Conservation (phyloP, 2,113 vertebrate species). For the Thalassoma bifasciatum region DNA sequence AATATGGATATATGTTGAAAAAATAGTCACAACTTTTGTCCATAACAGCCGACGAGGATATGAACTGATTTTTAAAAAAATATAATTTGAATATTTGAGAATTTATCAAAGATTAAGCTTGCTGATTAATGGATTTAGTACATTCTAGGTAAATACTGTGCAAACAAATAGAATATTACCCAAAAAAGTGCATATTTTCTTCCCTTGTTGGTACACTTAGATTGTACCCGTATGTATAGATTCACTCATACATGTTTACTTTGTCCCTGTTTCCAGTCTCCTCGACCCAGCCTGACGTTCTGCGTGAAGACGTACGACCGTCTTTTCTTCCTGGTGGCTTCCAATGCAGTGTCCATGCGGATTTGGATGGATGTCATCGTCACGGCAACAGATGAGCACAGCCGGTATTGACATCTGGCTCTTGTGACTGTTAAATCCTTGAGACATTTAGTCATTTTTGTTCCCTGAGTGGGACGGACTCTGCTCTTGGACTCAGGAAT, state of each 20-base stretch:
- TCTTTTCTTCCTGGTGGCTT: constrained; percentile 91
- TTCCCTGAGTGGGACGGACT: not conserved
- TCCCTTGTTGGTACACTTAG: too few species aligned
- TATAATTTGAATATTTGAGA: too few species aligned
- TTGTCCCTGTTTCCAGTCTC: constrained; percentile 81
- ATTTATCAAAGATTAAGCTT: too few species aligned
- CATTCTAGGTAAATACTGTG: too few species aligned
- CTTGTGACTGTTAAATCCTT: not conserved
- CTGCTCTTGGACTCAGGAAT: constrained; percentile 21
- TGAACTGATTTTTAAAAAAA: too few species aligned
- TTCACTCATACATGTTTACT: not conserved
- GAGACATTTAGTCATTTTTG: not conserved
- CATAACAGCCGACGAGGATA: too few species aligned
- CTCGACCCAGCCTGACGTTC: constrained; percentile 89
- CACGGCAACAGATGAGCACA: constrained; percentile 89
- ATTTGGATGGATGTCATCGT: constrained; percentile 96
- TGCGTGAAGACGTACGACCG: constrained; percentile 94
- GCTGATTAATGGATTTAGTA: too few species aligned
- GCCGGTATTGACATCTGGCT: constrained; percentile 81
- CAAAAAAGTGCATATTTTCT: too few species aligned
- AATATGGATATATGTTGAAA: too few species aligned
- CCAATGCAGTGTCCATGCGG: constrained; percentile 88
- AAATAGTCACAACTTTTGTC: too few species aligned
- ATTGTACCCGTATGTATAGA: too few species aligned
- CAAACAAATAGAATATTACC: too few species aligned